Evolutionary conservation across 1,140 invertebrate genomes (phyloP), one percentile per base, ranked within the genome.

Genomic region (Leptinotarsa defecta): DNA sequence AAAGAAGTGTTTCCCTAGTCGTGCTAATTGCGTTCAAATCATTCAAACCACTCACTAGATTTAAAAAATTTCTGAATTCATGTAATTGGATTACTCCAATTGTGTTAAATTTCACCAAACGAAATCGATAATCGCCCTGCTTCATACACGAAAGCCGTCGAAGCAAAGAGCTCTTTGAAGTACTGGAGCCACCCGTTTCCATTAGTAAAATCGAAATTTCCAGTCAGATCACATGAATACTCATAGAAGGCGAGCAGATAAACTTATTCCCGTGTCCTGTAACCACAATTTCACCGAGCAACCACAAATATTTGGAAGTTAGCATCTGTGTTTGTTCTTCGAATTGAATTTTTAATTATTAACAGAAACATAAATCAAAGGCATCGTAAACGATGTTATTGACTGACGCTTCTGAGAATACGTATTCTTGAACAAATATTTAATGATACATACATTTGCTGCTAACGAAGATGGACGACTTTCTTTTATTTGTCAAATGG

Each of bases 341-440:
- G 20, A 65, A 65, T 65, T 65, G 64, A 65, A 65, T 65, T 65
- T 65, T 65, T 65, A 65, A 65, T 65, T 65, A 65, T 65, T 34
- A 65, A 65, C 20, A 65, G 64, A 65, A 65, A 65, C 64, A 65
- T 65, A 65, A 65, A 65, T 65, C 64, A 65, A 65, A 65, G 22
- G 64, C n/a, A 65, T 65, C 64, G 64, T 65, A 65, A 65, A 65
- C 20, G 64, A 15, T 22, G 17, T 15, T 65, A 65, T 65, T 65
- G 64, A 65, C 64, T 65, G 20, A 65, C 13, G 64, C 27, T 65
- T 65, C 64, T 34, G 63, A 65, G 63, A 65, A 65, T 65, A 22
- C 64, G 15, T 65, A 65, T 65, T 65, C 64, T 65, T 65, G 64
- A 65, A 65, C 64, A 65, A 65, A 65, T 65, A 65, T 65, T 65